phyloP scores from a whole-genome alignment of 2,797 vertebrate species.

The Cyclopterus lumpus region DNA sequence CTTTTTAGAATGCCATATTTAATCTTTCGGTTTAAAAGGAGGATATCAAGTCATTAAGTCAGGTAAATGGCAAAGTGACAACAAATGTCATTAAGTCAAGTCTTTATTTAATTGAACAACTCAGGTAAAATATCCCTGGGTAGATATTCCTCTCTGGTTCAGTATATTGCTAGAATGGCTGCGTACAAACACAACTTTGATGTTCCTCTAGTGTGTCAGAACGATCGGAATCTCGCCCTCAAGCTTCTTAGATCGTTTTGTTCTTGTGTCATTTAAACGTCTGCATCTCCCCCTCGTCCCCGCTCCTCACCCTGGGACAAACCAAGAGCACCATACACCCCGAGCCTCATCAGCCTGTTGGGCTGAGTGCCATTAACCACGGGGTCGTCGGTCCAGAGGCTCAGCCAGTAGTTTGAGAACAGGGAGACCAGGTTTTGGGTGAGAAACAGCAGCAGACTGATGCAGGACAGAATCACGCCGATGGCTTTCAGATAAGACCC shows the following conservation, averaged over 20 bases:
- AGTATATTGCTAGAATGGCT: background rate
- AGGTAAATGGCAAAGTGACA: background rate
- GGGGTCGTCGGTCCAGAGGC: constrained; percentile 95
- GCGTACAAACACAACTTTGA: background rate
- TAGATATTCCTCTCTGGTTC: background rate
- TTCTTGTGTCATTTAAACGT: background rate
- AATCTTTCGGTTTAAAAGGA: background rate
- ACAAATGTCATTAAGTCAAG: background rate
- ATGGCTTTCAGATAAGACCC: constrained; percentile 96
- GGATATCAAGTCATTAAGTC: background rate
- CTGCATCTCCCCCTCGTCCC: background rate
- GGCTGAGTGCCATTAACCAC: constrained; percentile 93
- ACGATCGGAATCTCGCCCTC: background rate
- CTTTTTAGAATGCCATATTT: too few species aligned
- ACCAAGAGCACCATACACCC: constrained; percentile 91
- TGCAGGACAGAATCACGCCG: constrained; percentile 85
- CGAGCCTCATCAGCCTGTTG: constrained; percentile 85
- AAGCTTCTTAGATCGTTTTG: background rate
- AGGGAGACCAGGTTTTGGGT: constrained; percentile 88
- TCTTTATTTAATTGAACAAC: background rate
- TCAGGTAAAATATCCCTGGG: background rate
- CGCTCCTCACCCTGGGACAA: constrained; percentile 88
- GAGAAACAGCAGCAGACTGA: constrained; percentile 90
- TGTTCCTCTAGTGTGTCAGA: background rate
- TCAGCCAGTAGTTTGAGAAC: constrained; percentile 96